Evolutionary conservation across 2,797 vertebrate genomes (phyloP).

Genomic region (Melopsittacus undulatus): DNA sequence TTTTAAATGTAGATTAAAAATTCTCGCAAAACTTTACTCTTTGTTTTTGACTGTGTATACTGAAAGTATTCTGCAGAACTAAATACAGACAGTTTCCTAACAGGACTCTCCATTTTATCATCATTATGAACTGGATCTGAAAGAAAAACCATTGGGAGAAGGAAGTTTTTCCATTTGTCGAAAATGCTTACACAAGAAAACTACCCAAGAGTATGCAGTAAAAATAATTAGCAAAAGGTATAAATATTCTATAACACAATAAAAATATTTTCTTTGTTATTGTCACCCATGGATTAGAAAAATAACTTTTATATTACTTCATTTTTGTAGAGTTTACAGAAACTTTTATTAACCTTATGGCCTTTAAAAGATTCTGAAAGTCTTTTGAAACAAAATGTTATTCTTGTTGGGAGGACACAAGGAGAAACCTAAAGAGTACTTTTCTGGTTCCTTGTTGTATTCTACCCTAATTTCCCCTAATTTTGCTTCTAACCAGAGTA

Average conservation of each 20-base stretch:
- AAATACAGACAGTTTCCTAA: conserved; percentile 65
- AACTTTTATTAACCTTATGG: not conserved
- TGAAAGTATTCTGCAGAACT: conserved; percentile 60
- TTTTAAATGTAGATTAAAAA: conserved; percentile 45
- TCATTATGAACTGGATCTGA: conserved; percentile 95
- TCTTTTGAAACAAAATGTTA: not conserved
- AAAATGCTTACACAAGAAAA: conserved; percentile 94
- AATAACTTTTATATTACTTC: conserved; percentile 38
- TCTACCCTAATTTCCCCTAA: not conserved
- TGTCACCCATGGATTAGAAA: conserved; percentile 36
- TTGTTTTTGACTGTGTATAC: conserved; percentile 47
- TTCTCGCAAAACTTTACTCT: conserved; percentile 23
- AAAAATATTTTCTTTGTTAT: conserved; percentile 56
- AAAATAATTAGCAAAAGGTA: conserved; percentile 99
- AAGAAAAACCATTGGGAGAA: conserved; percentile 91
- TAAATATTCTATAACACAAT: conserved; percentile 47
- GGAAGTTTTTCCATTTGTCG: conserved; percentile 99
- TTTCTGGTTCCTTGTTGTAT: not conserved
- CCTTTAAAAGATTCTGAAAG: not conserved
- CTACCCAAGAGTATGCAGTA: conserved; percentile 91
- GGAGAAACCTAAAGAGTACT: not conserved
- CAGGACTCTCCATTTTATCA: conserved; percentile 97
- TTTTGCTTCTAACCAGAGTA: not conserved
- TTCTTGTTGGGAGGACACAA: not conserved
- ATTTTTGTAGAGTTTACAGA: not conserved